Conservation (phyloP, 2,888 invertebrate species). For the Nesidiocoris tenuis region DNA sequence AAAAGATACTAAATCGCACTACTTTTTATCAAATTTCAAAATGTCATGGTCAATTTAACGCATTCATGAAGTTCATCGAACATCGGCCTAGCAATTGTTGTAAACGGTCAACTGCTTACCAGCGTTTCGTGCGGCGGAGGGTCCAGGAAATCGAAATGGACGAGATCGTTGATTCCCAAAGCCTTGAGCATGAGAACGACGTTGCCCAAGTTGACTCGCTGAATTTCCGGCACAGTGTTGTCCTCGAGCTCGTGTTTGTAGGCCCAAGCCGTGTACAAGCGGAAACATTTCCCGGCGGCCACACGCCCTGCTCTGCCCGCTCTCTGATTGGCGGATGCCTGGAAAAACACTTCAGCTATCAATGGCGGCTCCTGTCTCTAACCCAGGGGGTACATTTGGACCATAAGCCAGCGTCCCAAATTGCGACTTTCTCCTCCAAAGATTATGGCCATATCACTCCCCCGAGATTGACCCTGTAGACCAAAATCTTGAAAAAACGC, state of each 20-base stretch:
- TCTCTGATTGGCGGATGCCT: conserved; percentile 93
- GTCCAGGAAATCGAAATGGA: conserved; percentile 98
- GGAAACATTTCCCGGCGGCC: conserved; percentile 96
- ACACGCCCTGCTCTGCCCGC: conserved; percentile 95
- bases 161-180: conserved; percentile 93
- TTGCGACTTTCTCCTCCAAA: too few relatives aligned
- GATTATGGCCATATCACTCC: neutral
- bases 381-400: too few relatives aligned
- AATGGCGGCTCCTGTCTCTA: neutral
- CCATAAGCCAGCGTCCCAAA: too few relatives aligned
- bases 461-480: too few relatives aligned
- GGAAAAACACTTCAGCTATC: conserved; percentile 8
- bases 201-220: conserved; percentile 91
- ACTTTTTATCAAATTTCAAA: too few relatives aligned
- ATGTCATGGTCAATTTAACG: too few relatives aligned
- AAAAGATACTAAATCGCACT: too few relatives aligned
- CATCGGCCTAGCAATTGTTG: too few relatives aligned
- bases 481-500: too few relatives aligned
- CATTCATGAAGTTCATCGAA: too few relatives aligned
- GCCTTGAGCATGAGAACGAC: conserved; percentile 96
- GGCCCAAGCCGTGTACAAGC: conserved; percentile 97
- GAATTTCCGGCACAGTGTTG: conserved; percentile 97
- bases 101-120: too few relatives aligned
- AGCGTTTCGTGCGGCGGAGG: conserved; percentile 94
- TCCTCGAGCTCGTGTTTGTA: conserved; percentile 98